A percentile compares a stretch with the other conserved stretches of the same genome.
These are phyloP conservation scores for Platypus cylindrus DNA, from an alignment of 2,888 invertebrate species.

Conservation along the genomic window DNA sequence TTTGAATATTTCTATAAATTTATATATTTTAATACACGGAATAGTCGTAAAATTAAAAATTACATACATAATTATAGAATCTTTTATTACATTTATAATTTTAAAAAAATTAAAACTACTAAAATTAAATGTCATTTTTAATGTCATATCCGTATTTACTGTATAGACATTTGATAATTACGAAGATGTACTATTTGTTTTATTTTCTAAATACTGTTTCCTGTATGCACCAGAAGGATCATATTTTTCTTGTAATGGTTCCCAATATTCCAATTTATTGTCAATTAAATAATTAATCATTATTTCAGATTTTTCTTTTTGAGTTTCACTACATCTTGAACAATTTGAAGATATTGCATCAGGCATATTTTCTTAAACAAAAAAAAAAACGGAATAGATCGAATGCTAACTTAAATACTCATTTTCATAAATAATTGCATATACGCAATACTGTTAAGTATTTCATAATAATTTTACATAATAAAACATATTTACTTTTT, in stretches of 20 bases:
- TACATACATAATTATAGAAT: not conserved
- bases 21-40: too few species aligned
- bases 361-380: slow-evolving; percentile 49
- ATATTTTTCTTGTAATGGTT: slow-evolving; percentile 30
- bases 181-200: slow-evolving; percentile 1
- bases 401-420: too few species aligned
- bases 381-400: slow-evolving; percentile 6
- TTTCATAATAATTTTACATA: too few species aligned
- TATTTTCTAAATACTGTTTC: slow-evolving; percentile 41
- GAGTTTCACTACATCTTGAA: slow-evolving; percentile 51
- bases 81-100: not conserved
- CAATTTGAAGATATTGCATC: slow-evolving; percentile 59
- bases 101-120: too few species aligned
- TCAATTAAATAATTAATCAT: slow-evolving; percentile 50
- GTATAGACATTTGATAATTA: too few species aligned
- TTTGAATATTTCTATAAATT: too few species aligned
- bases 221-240: slow-evolving; percentile 51
- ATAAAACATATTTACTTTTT: slow-evolving; percentile 33
- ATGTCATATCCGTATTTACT: too few species aligned
- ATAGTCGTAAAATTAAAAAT: too few species aligned
- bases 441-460: too few species aligned
- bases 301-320: slow-evolving; percentile 49
- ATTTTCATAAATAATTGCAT: too few species aligned
- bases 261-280: slow-evolving; percentile 36
- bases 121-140: too few species aligned